Evolutionary conservation across 2,797 vertebrate genomes (phyloP).

Genomic region (Sternotherus odoratus): DNA sequence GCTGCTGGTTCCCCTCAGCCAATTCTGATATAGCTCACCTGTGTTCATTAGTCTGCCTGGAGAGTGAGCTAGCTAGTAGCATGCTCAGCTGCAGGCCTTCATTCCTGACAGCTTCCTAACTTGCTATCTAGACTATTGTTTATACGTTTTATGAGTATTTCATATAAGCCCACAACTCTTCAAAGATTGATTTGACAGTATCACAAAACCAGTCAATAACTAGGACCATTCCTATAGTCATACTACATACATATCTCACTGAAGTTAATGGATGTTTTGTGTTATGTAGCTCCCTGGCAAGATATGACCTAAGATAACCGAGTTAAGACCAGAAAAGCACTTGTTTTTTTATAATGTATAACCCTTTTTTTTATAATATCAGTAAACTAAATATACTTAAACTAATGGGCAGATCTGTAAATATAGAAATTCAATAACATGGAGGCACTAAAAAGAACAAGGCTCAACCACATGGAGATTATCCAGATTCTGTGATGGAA

Average conservation of each 20-base stretch:
- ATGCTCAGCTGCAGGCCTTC: neutral
- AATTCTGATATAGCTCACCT: neutral
- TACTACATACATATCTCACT: neutral
- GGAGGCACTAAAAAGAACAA: neutral
- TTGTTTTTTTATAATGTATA: too few species aligned
- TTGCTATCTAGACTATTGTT: neutral
- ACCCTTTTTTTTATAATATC: neutral
- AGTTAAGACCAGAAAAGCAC: neutral
- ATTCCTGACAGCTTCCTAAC: neutral
- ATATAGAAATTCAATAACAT: neutral
- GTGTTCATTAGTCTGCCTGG: neutral
- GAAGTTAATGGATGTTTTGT: neutral
- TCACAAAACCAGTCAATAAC: neutral
- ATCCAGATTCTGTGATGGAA: neutral
- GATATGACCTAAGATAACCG: neutral
- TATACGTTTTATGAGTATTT: rapidly evolving
- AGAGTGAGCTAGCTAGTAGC: neutral
- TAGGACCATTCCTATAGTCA: neutral
- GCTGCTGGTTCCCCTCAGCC: neutral
- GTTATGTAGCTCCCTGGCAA: neutral
- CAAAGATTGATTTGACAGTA: neutral
- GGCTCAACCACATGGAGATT: slow-evolving; percentile 2
- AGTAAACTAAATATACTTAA: neutral
- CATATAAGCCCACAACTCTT: neutral
- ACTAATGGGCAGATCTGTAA: neutral